These are phyloP conservation scores for Cydia fagiglandana DNA, from an alignment of 1,140 invertebrate genomes.

Conservation along the genomic window DNA sequence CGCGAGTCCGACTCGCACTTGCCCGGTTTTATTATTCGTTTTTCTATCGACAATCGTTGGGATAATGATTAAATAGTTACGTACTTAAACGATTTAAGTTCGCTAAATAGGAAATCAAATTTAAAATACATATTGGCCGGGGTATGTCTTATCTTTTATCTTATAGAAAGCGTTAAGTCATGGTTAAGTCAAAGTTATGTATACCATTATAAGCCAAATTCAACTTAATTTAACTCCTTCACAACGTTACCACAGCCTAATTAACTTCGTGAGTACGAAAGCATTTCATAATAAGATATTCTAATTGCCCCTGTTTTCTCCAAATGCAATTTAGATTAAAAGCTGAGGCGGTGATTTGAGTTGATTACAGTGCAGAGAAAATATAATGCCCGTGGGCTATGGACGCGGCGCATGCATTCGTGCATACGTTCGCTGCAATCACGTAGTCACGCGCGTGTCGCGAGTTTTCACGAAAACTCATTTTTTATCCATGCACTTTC, in stretches of 20 bases:
- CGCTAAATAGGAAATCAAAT: no score
- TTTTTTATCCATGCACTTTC: conserved; percentile 29
- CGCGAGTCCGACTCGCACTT: no score
- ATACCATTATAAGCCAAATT: neutral
- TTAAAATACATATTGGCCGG: no score
- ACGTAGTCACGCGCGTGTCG: conserved; percentile 21
- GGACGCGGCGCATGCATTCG: conserved; percentile 13
- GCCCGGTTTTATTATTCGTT: no score
- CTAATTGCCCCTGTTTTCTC: conserved; percentile 23
- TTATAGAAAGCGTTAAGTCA: neutral
- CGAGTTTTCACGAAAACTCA: conserved; percentile 26
- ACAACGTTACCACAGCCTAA: neutral
- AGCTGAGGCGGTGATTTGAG: conserved; percentile 13
- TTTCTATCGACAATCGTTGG: no score
- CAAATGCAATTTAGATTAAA: conserved; percentile 10
- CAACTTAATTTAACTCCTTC: conserved; percentile 1
- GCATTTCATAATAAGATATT: conserved; percentile 18
- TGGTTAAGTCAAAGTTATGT: neutral
- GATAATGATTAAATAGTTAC: no score
- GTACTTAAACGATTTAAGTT: no score
- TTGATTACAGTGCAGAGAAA: conserved; percentile 27
- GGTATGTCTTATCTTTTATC: neutral
- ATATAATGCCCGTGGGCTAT: conserved; percentile 17
- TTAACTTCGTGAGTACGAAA: conserved; percentile 20
- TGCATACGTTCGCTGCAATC: conserved; percentile 17